Evolutionary conservation across 1,140 invertebrate genomes (phyloP), one percentile per base, ranked within the genome.

Genomic region (Paralvinella palmiformis): DNA sequence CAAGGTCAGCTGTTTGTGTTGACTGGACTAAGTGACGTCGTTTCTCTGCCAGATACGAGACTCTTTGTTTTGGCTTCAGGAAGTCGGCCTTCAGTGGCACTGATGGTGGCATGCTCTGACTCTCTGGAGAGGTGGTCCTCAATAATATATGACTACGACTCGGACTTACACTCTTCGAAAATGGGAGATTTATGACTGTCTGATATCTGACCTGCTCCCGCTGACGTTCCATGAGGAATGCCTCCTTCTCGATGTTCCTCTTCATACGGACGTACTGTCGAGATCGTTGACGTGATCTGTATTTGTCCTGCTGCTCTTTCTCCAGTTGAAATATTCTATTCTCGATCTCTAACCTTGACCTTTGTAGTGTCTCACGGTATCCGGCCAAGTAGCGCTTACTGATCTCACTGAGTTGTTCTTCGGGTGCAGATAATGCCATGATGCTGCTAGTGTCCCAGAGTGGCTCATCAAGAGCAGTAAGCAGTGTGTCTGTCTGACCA

Each of bases 401-500:
- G 27, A 64, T 33, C n/a, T 29, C 20, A 44, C 32, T 41, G 7
- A 58, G 29, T 13, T 53, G 29, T 33, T 55, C 50, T 15, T 50
- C 60, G 15, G 56, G 24, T 27, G 22, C 45, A 24, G 45, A 15
- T 17, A 32, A 29, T 29, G 22, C 22, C 24, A n/a, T 62, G 20
- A 62, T n/a, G 36, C 13, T 33, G 22, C 15, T 36, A 52, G 29
- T 63, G 35, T 31, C 27, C 55, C 53, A 59, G n/a, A 36, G 72
- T 1, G 65, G 63, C 17, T 75, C 73, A 17, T 77, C 76, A 20
- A 78, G 53, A 1, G 72, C 68, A 17, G 73, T 64, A 17, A 79
- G 68, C 7, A 78, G 60, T 1, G 69, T 61, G 63, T 79, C 77
- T 10, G 77, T 77, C 64, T 79, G 77, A 7, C 75, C 76, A 62